Conservation (phyloP, 2,113 vertebrate genomes). For the Dissostichus mawsoni region DNA sequence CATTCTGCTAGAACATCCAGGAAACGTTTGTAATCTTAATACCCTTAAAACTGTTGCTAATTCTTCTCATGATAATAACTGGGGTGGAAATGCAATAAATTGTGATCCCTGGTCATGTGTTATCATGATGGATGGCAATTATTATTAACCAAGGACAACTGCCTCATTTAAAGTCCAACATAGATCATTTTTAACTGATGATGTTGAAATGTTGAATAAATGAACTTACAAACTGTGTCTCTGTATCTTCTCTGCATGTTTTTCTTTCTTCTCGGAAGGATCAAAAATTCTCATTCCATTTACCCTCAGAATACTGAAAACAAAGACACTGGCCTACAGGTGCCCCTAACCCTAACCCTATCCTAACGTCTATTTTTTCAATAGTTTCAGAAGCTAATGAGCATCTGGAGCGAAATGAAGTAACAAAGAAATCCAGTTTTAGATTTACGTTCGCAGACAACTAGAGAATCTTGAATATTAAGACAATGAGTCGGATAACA, state of each 20-base stretch:
- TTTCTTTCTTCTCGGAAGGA: not conserved
- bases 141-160: not conserved
- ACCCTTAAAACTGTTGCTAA: not conserved
- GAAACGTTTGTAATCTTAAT: not conserved
- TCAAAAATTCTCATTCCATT: constrained; percentile 6
- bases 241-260: not conserved
- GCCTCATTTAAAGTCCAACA: not conserved
- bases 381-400: not conserved
- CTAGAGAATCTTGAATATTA: not conserved
- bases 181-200: not conserved
- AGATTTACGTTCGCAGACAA: not conserved
- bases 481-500: not conserved
- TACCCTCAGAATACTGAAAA: not conserved
- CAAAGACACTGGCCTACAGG: not conserved
- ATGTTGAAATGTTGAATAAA: not conserved
- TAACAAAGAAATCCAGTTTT: not conserved
- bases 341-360: not conserved
- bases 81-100: not conserved
- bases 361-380: not conserved
- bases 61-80: not conserved
- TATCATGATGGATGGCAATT: not conserved
- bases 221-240: not conserved
- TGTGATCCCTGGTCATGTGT: too few relatives aligned
- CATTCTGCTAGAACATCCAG: not conserved
- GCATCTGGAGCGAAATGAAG: not conserved